A percentile compares a stretch with the other conserved stretches of the same genome.
phyloP scores from a whole-genome alignment of 2,797 vertebrate genomes.

The Bovichtus diacanthus region DNA sequence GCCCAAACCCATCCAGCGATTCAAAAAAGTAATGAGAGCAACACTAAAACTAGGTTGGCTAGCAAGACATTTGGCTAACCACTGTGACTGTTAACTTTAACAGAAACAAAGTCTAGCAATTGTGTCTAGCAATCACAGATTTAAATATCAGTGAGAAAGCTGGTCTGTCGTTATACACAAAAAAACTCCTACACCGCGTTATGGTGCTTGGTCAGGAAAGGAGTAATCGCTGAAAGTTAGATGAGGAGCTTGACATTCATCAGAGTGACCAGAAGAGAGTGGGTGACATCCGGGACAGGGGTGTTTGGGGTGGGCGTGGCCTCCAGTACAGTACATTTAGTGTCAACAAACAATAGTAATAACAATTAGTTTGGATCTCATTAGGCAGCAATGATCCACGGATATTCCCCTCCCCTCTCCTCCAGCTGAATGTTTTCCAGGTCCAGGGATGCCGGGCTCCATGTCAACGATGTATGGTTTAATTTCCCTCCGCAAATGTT shows the following conservation, averaged over 20 bases:
- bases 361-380: too few relatives aligned
- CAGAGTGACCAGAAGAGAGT: too few relatives aligned
- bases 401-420: too few relatives aligned
- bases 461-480: too few relatives aligned
- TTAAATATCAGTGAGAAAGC: neutral
- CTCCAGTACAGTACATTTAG: too few relatives aligned
- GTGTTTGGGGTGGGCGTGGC: too few relatives aligned
- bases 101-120: neutral
- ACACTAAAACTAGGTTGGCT: slow-evolving; percentile 9
- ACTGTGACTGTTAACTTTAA: neutral
- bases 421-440: too few relatives aligned
- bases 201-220: neutral
- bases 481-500: too few relatives aligned
- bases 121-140: neutral
- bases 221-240: neutral
- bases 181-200: neutral
- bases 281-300: too few relatives aligned
- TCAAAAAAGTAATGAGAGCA: slow-evolving; percentile 31
- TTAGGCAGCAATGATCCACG: too few relatives aligned
- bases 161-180: neutral
- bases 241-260: neutral
- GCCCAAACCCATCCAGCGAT: slow-evolving; percentile 12
- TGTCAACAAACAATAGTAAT: too few relatives aligned
- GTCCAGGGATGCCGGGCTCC: too few relatives aligned
- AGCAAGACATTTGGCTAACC: slow-evolving; percentile 1